A percentile compares a stretch with the other conserved stretches of the same genome.
These are phyloP conservation scores for Creontiades dilutus DNA, from an alignment of 2,888 invertebrate species.

Conservation along the genomic window DNA sequence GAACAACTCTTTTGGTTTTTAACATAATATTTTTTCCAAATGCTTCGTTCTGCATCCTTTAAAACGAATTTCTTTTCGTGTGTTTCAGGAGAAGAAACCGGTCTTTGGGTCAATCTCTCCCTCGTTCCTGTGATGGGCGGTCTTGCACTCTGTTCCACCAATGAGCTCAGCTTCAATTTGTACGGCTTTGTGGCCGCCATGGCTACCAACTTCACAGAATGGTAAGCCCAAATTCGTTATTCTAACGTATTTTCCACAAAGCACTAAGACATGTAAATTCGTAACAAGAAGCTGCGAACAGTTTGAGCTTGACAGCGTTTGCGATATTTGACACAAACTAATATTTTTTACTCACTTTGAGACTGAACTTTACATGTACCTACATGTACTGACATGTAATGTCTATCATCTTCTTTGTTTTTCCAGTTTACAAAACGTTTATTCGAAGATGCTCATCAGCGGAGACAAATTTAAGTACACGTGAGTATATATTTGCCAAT, in stretches of 20 bases:
- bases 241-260: background rate
- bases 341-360: no score
- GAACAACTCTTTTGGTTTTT: no score
- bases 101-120: constrained; percentile 85
- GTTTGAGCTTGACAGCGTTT: no score
- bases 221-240: constrained; percentile 78
- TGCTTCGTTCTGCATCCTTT: background rate
- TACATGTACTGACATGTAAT: no score
- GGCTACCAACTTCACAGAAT: constrained; percentile 89
- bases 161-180: constrained; percentile 87
- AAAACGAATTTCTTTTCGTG: background rate
- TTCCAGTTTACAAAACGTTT: constrained; percentile 86
- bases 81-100: constrained; percentile 81
- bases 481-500: constrained; percentile 81
- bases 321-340: no score
- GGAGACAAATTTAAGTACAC: constrained; percentile 87
- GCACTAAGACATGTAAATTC: no score
- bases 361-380: no score
- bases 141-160: constrained; percentile 86
- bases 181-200: constrained; percentile 87
- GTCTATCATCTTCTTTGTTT: background rate
- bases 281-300: no score
- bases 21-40: constrained; percentile 75
- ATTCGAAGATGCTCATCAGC: constrained; percentile 88
- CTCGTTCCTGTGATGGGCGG: constrained; percentile 89